Percentiles rank a stretch among this genome's conserved stretches.
These are phyloP conservation scores for Drosophila takahashii DNA, from an alignment of 1,140 invertebrate genomes.

Conservation along the genomic window DNA sequence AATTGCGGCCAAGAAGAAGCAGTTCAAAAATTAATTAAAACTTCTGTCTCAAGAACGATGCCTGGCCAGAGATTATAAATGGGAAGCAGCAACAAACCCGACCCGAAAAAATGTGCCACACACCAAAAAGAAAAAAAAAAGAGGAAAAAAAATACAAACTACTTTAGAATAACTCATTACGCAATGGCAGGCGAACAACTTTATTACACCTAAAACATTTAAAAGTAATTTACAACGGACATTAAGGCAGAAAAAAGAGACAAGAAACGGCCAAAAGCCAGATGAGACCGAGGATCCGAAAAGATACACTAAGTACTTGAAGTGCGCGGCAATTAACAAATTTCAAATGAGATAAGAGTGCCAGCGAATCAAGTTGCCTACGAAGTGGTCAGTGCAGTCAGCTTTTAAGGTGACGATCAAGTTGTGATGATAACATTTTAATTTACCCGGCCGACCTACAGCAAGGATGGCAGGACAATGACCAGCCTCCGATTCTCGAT, in stretches of 20 bases:
- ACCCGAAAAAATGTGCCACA: constrained; percentile 35
- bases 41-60: constrained; percentile 49
- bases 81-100: constrained; percentile 14
- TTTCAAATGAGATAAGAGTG: constrained; percentile 69
- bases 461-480: constrained; percentile 58
- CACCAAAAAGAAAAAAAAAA: constrained; percentile 26
- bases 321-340: constrained; percentile 82
- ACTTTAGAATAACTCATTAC: constrained; percentile 76
- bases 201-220: constrained; percentile 77
- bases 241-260: constrained; percentile 57
- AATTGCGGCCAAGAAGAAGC: constrained; percentile 24
- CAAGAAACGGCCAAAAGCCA: constrained; percentile 33
- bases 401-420: constrained; percentile 74
- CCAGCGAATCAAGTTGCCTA: constrained; percentile 57
- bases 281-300: constrained; percentile 54
- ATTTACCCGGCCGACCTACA: constrained; percentile 69
- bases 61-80: constrained; percentile 47
- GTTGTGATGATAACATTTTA: constrained; percentile 80
- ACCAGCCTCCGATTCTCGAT: constrained; percentile 22
- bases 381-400: constrained; percentile 53
- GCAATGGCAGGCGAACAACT: constrained; percentile 71
- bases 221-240: constrained; percentile 77
- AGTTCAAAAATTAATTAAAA: constrained; percentile 70
- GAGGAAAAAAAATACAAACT: constrained; percentile 41
- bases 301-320: constrained; percentile 78